These are phyloP conservation scores for Diarsia mendica DNA, from an alignment of 2,888 invertebrate species.

Conservation along the genomic window DNA sequence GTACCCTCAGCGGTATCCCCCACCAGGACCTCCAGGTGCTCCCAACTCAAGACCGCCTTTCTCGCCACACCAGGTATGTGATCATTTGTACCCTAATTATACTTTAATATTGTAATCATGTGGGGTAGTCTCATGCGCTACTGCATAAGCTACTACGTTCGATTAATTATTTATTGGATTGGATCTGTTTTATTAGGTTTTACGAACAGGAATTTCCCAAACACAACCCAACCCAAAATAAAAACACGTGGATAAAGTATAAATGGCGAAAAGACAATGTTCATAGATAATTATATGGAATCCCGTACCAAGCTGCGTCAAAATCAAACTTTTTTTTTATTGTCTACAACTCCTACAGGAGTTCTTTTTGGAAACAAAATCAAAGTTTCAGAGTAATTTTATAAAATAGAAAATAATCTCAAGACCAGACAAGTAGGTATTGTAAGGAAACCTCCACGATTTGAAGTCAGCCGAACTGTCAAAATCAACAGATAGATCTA, in stretches of 20 bases:
- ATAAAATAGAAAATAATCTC: too few relatives aligned
- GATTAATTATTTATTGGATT: not conserved
- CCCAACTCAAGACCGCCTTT: constrained; percentile 87
- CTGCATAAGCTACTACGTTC: not conserved
- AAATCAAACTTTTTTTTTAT: too few relatives aligned
- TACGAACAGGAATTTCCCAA: not conserved
- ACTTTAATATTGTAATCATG: not conserved
- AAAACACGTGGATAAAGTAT: not conserved
- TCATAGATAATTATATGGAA: too few relatives aligned
- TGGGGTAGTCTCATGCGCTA: not conserved
- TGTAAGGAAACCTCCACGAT: too few relatives aligned
- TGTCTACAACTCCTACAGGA: too few relatives aligned
- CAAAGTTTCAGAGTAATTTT: too few relatives aligned
- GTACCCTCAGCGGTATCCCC: constrained; percentile 90
- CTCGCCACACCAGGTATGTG: constrained; percentile 87
- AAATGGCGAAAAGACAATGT: not conserved
- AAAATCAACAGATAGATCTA: too few relatives aligned
- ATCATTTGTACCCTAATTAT: constrained; percentile 8
- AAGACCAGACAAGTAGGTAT: too few relatives aligned
- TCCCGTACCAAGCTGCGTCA: too few relatives aligned
- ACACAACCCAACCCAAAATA: too few relatives aligned
- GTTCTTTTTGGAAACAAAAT: too few relatives aligned
- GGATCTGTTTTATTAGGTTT: not conserved
- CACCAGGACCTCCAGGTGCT: constrained; percentile 85
- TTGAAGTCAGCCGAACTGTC: too few relatives aligned